phyloP scores from a whole-genome alignment of 2,888 invertebrate genomes.

The Netelia virgata region DNA sequence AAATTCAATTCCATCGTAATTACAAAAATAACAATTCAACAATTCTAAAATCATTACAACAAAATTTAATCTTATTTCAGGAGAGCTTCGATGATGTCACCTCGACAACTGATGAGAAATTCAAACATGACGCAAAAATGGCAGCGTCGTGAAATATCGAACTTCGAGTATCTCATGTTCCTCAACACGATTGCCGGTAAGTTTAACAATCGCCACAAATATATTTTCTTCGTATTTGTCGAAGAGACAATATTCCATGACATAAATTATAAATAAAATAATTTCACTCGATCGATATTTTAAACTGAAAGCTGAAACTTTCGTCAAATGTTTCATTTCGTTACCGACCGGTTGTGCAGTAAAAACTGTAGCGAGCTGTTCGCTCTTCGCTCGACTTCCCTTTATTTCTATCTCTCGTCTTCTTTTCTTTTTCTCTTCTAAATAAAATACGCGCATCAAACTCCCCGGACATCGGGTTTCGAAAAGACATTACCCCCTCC shows the following conservation, averaged over 20 bases:
- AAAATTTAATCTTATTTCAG: constrained; percentile 84
- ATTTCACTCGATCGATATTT: too few species aligned
- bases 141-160: constrained; percentile 99
- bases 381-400: constrained; percentile 47
- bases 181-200: constrained; percentile 99
- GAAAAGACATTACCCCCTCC: constrained; percentile 79
- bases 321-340: too few species aligned
- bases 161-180: constrained; percentile 99
- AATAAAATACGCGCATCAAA: constrained; percentile 48
- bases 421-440: neutral
- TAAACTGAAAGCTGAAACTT: too few species aligned
- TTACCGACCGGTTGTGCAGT: constrained; percentile 70
- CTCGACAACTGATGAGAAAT: constrained; percentile 98
- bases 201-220: constrained; percentile 74
- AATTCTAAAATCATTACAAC: neutral
- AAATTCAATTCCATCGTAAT: neutral
- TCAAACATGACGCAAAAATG: constrained; percentile 99
- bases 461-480: constrained; percentile 59
- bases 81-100: constrained; percentile 99
- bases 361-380: constrained; percentile 79
- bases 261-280: too few species aligned
- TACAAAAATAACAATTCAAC: neutral
- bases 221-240: neutral
- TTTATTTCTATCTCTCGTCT: constrained; percentile 17
- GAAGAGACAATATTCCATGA: neutral